Conservation (phyloP, 2,797 vertebrate species). For the Xenopus petersii region DNA sequence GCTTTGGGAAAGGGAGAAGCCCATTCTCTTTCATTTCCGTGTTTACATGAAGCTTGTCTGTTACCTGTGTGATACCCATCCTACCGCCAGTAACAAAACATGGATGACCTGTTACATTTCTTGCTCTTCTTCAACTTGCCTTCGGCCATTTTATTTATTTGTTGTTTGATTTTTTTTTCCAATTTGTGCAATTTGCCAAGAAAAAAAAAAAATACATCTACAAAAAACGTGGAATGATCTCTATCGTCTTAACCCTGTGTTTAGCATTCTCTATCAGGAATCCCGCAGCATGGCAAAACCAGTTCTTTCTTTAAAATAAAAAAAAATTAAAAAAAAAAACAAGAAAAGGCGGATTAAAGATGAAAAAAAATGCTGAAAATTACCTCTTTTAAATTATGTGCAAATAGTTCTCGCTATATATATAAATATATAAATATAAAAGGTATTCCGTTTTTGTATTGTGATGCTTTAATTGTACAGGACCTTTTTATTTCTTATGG, state of each 20-base stretch:
- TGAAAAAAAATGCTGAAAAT: conserved; percentile 55
- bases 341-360: no score
- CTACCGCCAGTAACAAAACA: conserved; percentile 23
- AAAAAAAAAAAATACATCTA: conserved; percentile 17
- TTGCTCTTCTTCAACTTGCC: conserved; percentile 56
- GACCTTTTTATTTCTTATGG: conserved; percentile 67
- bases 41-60: conserved; percentile 56
- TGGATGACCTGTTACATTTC: conserved; percentile 62
- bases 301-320: conserved; percentile 58
- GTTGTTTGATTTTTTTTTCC: conserved; percentile 44
- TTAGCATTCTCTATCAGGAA: conserved; percentile 26
- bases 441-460: conserved; percentile 73
- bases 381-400: conserved; percentile 76
- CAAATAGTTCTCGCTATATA: conserved; percentile 75
- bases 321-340: neutral
- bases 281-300: conserved; percentile 20
- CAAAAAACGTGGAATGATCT: conserved; percentile 54
- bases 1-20: conserved; percentile 49
- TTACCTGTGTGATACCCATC: conserved; percentile 45
- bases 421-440: conserved; percentile 62
- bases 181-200: conserved; percentile 64
- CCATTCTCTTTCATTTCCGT: conserved; percentile 46
- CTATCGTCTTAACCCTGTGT: conserved; percentile 52
- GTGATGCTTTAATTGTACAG: conserved; percentile 89
- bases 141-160: conserved; percentile 13